Percentiles rank a stretch among this genome's conserved stretches.
phyloP scores from a whole-genome alignment of 2,888 invertebrate genomes.

The Morpho achilles region DNA sequence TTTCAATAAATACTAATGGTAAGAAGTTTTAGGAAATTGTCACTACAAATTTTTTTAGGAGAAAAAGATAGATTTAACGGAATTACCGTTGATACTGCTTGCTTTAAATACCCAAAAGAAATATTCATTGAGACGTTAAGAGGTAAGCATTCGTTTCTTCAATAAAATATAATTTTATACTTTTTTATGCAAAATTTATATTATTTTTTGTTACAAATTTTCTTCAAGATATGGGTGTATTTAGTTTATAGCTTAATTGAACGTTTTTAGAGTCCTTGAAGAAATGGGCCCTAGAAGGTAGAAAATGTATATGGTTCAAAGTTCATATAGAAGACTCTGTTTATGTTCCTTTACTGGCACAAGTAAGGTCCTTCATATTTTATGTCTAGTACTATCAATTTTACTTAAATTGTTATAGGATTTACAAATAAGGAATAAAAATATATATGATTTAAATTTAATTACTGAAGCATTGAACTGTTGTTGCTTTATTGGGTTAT shows the following conservation, averaged over 20 bases:
- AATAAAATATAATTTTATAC: not conserved
- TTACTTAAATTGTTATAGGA: too few species aligned
- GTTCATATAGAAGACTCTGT: conserved; percentile 82
- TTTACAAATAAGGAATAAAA: too few species aligned
- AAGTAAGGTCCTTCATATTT: conserved; percentile 65
- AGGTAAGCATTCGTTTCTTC: conserved; percentile 38
- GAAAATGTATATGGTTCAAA: conserved; percentile 89
- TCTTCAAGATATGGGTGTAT: not conserved
- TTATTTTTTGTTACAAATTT: conserved; percentile 1
- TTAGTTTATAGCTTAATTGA: conserved; percentile 6
- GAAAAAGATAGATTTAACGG: conserved; percentile 53
- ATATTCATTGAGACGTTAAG: conserved; percentile 43
- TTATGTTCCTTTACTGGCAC: conserved; percentile 85
- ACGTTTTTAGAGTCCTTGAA: conserved; percentile 82
- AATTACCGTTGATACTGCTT: conserved; percentile 49
- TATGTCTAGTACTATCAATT: not conserved
- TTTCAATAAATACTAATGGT: too few species aligned
- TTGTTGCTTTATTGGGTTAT: too few species aligned
- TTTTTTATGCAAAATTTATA: conserved; percentile 1
- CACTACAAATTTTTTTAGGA: conserved; percentile 39
- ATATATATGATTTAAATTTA: too few species aligned
- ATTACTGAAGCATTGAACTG: too few species aligned
- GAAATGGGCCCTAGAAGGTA: conserved; percentile 82
- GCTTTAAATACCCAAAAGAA: conserved; percentile 39
- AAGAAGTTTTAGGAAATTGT: conserved; percentile 8